These are phyloP conservation scores for Saxidomus purpurata DNA, from an alignment of 1,140 invertebrate species.

Conservation along the genomic window DNA sequence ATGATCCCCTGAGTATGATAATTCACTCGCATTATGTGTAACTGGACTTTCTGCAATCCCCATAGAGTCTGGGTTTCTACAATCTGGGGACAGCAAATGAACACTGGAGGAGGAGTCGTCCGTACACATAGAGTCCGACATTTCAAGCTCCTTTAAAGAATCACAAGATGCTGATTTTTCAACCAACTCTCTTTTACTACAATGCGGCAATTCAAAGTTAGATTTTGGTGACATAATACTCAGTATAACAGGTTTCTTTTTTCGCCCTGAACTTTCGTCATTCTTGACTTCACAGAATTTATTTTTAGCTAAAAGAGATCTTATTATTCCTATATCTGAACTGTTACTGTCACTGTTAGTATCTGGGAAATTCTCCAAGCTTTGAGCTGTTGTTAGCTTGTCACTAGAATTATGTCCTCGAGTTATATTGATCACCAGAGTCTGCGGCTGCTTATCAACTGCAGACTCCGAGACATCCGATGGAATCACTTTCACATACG, in stretches of 20 bases:
- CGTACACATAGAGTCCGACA: constrained; percentile 22
- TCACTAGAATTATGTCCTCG: background rate
- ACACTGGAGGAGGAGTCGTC: constrained; percentile 50
- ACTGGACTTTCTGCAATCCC: constrained; percentile 54
- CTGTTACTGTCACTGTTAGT: background rate
- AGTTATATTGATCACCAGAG: constrained; percentile 57
- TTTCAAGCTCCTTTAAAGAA: constrained; percentile 36
- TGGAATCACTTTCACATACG: constrained; percentile 45
- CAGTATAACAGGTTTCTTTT: constrained; percentile 24
- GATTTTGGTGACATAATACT: background rate
- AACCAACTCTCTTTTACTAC: background rate
- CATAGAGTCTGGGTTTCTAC: constrained; percentile 60
- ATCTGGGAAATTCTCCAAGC: background rate
- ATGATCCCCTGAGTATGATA: background rate
- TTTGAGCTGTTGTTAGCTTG: background rate
- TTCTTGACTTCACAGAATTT: background rate
- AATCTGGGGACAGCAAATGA: constrained; percentile 55
- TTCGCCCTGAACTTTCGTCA: background rate
- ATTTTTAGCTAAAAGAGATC: background rate
- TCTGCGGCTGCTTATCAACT: constrained; percentile 34
- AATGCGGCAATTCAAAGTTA: constrained; percentile 25
- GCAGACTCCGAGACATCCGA: constrained; percentile 20
- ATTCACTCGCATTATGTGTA: background rate
- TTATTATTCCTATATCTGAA: background rate
- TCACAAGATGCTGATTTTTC: constrained; percentile 17